Base-by-base conservation (phyloP, 2,888 invertebrate genomes). In the Tipula unca region DNA sequence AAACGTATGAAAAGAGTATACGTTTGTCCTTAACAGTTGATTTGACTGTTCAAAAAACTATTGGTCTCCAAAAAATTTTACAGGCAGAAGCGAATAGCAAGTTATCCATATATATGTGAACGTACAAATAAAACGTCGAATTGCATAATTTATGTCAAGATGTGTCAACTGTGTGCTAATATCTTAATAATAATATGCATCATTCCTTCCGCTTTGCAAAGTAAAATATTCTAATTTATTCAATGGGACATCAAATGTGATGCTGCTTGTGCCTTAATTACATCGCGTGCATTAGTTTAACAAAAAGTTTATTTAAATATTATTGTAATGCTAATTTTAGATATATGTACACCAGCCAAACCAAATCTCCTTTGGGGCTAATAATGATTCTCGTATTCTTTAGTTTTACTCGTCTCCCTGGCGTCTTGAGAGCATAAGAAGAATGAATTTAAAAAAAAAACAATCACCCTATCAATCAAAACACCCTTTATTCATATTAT, bases 391-490 rank as follows among this genome's bases (percentile, higher is more conserved):
- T 48, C 17, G 48, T 48, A 17, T 17, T n/a, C n/a, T n/a, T 8
- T 17, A 2, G 17, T 48, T 17, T 48, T 48, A 1, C 17, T 48
- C 48, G 6, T 48, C 17, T 3, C 17, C 13, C 10, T 39, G 5
- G 39, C 39, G 10, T 8, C 5, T 48, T 5, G 4, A 4, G 48
- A 48, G 48, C 17, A n/a, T n/a, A 48, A 8, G 5, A 25, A 69
- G 20, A 17, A 14, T 42, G n/a, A n/a, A n/a, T n/a, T n/a, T 32
- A 48, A 17, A 48, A 10, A 8, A 48, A 48, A 17, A 69, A 69
- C 13, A 69, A 69, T 69, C 69, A 69, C 69, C 69, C 69, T 69
- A 69, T 69, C 69, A 69, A 69, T 69, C 69, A 69, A 69, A 69
- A 69, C 69, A 20, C 20, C 69, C 69, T 25, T 48, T 69, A 69